These are phyloP conservation scores for Chloroceryle aenea DNA, from an alignment of 2,113 vertebrate species.

Conservation along the genomic window DNA sequence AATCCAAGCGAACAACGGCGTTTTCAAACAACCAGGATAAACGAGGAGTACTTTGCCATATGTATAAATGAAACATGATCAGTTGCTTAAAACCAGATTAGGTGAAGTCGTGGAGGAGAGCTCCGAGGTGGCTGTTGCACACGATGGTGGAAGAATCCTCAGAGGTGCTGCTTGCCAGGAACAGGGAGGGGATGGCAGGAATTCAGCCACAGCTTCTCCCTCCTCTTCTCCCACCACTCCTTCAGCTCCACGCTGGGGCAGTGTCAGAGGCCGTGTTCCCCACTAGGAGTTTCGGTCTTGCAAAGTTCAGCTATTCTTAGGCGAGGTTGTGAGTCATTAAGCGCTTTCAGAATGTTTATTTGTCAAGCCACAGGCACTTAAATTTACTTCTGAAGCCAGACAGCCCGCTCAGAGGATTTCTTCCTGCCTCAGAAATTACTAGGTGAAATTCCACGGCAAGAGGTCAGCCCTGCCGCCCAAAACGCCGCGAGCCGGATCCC, in stretches of 20 bases:
- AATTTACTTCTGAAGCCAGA: conserved; percentile 25
- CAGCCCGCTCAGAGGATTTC: background rate
- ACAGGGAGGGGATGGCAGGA: conserved; percentile 11
- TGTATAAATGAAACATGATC: background rate
- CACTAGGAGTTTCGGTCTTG: background rate
- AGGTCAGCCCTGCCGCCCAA: background rate
- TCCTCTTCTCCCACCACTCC: background rate
- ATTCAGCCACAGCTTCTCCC: conserved; percentile 1
- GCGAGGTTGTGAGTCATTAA: conserved; percentile 52
- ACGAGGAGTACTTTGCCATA: background rate
- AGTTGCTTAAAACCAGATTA: background rate
- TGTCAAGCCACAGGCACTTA: conserved; percentile 46
- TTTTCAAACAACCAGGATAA: background rate
- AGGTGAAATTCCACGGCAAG: conserved; percentile 51
- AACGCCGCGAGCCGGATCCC: rapidly evolving
- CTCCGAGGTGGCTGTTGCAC: background rate
- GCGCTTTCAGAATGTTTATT: conserved; percentile 55
- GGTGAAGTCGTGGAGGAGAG: background rate
- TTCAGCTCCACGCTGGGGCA: background rate
- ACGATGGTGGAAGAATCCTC: background rate
- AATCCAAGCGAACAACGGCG: background rate
- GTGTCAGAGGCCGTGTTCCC: background rate
- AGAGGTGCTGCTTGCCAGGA: background rate
- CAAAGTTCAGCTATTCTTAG: conserved; percentile 53
- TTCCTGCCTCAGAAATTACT: conserved; percentile 24